Conservation (phyloP, 2,797 vertebrate species). For the Prionace glauca region DNA sequence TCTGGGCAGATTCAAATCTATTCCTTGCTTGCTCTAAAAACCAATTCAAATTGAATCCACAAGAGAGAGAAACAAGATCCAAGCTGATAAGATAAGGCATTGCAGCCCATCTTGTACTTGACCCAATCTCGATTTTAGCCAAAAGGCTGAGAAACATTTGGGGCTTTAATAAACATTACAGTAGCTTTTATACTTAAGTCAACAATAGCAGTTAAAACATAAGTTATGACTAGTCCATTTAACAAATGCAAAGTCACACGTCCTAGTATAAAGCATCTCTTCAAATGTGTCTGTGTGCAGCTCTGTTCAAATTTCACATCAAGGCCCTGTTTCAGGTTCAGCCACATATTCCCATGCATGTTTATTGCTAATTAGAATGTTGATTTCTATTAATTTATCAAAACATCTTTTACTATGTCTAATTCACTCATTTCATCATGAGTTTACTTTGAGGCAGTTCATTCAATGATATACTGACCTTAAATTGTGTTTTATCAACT, state of each 20-base stretch:
- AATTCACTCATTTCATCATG: not conserved
- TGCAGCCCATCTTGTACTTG: too few relatives aligned
- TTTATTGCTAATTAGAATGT: not conserved
- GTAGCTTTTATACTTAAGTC: too few relatives aligned
- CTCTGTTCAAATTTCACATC: not conserved
- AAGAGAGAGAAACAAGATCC: too few relatives aligned
- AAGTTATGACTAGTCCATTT: not conserved
- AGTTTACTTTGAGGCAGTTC: not conserved
- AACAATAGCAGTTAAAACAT: not conserved
- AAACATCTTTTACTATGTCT: not conserved
- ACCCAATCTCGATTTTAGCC: too few relatives aligned
- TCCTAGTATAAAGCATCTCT: not conserved
- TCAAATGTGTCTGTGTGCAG: not conserved
- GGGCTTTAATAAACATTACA: not conserved
- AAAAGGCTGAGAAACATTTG: not conserved
- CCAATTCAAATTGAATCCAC: too few relatives aligned
- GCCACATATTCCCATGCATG: not conserved
- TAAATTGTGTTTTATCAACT: constrained; percentile 15
- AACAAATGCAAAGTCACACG: not conserved
- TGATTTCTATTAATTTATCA: not conserved
- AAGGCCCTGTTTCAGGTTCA: not conserved
- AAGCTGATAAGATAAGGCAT: too few relatives aligned
- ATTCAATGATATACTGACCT: not conserved
- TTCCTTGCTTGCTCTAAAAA: too few relatives aligned
- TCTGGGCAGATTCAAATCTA: too few relatives aligned